Percentiles rank a stretch among this genome's conserved stretches.
Conservation (phyloP, 2,888 invertebrate genomes). For the Coronaproctus castanopsis region DNA sequence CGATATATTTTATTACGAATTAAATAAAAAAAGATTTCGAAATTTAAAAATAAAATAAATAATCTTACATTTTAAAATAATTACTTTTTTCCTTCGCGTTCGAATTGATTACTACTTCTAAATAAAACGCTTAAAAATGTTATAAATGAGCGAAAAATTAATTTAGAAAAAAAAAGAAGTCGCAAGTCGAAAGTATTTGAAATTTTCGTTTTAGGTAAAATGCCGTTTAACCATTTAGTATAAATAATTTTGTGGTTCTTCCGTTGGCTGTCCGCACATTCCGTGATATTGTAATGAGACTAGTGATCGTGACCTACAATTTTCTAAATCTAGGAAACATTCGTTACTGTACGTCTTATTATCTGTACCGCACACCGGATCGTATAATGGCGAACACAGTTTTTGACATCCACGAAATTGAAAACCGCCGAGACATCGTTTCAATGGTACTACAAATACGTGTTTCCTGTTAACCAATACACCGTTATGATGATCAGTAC, state of each 20-base stretch:
- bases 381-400: constrained; percentile 67
- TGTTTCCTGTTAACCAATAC: constrained; percentile 45
- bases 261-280: constrained; percentile 63
- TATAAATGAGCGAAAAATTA: no score
- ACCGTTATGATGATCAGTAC: no score
- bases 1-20: no score
- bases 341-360: constrained; percentile 81
- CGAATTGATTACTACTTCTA: no score
- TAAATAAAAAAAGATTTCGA: no score
- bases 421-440: constrained; percentile 64
- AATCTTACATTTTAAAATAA: no score
- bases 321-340: constrained; percentile 79
- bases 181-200: no score
- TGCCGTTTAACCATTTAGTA: constrained; percentile 36
- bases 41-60: no score
- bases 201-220: no score
- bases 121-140: no score
- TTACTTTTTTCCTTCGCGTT: no score
- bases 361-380: constrained; percentile 84
- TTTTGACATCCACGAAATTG: constrained; percentile 68
- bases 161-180: no score
- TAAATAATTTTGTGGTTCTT: constrained; percentile 70
- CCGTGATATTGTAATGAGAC: constrained; percentile 62
- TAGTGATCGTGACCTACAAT: constrained; percentile 60
- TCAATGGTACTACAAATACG: constrained; percentile 74